These are phyloP conservation scores for Drosophila melanica DNA, from an alignment of 1,140 invertebrate genomes.

Conservation along the genomic window DNA sequence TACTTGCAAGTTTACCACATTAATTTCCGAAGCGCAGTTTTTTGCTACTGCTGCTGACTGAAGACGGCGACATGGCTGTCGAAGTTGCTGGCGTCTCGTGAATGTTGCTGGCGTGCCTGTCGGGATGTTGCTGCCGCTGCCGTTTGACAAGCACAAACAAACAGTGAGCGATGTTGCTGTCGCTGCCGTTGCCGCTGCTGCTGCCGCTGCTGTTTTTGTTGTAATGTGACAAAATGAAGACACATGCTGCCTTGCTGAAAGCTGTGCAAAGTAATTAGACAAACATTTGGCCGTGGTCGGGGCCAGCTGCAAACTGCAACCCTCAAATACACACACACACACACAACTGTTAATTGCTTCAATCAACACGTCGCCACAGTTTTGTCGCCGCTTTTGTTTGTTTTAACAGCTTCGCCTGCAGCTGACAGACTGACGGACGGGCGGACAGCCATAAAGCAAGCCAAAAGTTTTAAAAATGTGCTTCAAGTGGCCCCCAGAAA, in stretches of 20 bases:
- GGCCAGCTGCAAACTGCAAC: slow-evolving; percentile 50
- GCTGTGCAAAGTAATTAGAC: slow-evolving; percentile 82
- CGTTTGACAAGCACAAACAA: slow-evolving; percentile 75
- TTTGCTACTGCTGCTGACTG: slow-evolving; percentile 48
- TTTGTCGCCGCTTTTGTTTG: slow-evolving; percentile 41
- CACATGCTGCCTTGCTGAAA: slow-evolving; percentile 77
- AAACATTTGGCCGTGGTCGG: slow-evolving; percentile 72
- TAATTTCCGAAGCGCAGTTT: slow-evolving; percentile 62
- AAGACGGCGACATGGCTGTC: slow-evolving; percentile 55
- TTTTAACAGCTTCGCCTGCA: slow-evolving; percentile 30
- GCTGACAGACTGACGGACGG: not conserved
- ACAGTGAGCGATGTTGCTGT: slow-evolving; percentile 45
- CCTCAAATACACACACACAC: slow-evolving; percentile 30
- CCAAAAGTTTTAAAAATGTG: slow-evolving; percentile 34
- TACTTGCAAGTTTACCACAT: slow-evolving; percentile 70
- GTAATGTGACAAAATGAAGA: slow-evolving; percentile 71
- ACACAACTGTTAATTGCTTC: slow-evolving; percentile 78
- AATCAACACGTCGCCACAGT: slow-evolving; percentile 64
- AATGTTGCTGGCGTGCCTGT: slow-evolving; percentile 53
- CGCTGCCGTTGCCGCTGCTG: not conserved
- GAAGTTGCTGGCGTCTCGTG: slow-evolving; percentile 48
- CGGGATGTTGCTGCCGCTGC: slow-evolving; percentile 25
- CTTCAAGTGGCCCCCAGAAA: not conserved
- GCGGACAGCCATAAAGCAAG: not conserved
- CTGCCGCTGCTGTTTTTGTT: slow-evolving; percentile 26